A percentile compares a stretch with the other conserved stretches of the same genome.
These are phyloP conservation scores for Nowickia ferox DNA, from an alignment of 2,888 invertebrate genomes.

Conservation along the genomic window DNA sequence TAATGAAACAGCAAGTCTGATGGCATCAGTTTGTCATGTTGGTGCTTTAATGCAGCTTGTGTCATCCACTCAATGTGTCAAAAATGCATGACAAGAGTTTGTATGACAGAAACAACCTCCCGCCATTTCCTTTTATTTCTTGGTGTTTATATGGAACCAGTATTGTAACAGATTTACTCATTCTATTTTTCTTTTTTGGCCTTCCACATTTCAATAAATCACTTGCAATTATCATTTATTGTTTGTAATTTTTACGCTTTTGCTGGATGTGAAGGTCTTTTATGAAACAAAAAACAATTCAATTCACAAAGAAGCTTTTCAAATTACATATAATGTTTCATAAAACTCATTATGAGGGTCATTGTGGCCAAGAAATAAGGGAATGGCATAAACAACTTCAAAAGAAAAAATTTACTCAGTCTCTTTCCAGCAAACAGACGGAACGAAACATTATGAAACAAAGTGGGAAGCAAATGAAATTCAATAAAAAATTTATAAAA, in stretches of 20 bases:
- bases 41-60: conserved; percentile 52
- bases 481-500: too few species aligned
- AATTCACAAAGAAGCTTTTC: conserved; percentile 7
- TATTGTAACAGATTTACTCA: conserved; percentile 31
- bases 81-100: conserved; percentile 50
- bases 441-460: too few species aligned
- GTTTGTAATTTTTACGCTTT: conserved; percentile 55
- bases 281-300: neutral
- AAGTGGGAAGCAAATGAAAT: too few species aligned
- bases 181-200: neutral
- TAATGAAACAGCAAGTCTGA: neutral
- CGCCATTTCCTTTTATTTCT: conserved; percentile 12
- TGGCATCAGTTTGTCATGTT: conserved; percentile 23
- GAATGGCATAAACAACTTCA: neutral
- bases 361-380: conserved; percentile 21
- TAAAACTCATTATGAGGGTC: conserved; percentile 21
- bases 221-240: conserved; percentile 67
- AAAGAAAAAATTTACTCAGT: neutral
- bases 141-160: neutral
- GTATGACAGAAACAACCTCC: conserved; percentile 13
- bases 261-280: conserved; percentile 2
- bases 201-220: conserved; percentile 61
- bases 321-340: conserved; percentile 24
- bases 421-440: too few species aligned
- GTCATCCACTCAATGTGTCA: conserved; percentile 59